Conservation (phyloP, 2,888 invertebrate genomes). For the Nomada goodeniana region DNA sequence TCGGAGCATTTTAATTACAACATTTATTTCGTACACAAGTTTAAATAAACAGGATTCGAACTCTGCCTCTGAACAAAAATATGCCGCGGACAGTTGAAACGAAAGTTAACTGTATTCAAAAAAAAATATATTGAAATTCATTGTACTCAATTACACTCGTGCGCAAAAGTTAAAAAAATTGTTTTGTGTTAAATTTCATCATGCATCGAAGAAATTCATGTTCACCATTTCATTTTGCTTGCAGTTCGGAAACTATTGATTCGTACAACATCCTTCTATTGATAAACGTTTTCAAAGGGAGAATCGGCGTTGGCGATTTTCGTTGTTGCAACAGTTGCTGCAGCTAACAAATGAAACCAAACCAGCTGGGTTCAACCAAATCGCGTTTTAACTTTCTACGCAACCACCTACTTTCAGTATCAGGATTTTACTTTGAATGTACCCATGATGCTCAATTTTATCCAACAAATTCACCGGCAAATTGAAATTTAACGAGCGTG, state of each 20-base stretch:
- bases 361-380: conserved; percentile 5
- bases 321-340: conserved; percentile 1
- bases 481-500: conserved; percentile 47
- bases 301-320: background rate
- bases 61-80: too few species aligned
- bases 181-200: too few species aligned
- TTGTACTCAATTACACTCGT: too few species aligned
- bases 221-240: background rate
- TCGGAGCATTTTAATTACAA: too few species aligned
- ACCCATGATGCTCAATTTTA: conserved; percentile 9
- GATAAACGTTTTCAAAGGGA: background rate
- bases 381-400: conserved; percentile 18
- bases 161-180: too few species aligned
- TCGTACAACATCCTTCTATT: background rate
- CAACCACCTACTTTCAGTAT: conserved; percentile 11
- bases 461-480: conserved; percentile 25
- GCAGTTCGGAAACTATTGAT: background rate
- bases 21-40: too few species aligned
- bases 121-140: too few species aligned
- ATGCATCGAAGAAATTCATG: too few species aligned
- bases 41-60: too few species aligned
- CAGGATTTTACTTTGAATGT: background rate
- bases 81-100: too few species aligned
- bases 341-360: background rate
- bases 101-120: too few species aligned